These are phyloP conservation scores for Idris sp. DNA, from an alignment of 1,140 invertebrate genomes.

Conservation along the genomic window DNA sequence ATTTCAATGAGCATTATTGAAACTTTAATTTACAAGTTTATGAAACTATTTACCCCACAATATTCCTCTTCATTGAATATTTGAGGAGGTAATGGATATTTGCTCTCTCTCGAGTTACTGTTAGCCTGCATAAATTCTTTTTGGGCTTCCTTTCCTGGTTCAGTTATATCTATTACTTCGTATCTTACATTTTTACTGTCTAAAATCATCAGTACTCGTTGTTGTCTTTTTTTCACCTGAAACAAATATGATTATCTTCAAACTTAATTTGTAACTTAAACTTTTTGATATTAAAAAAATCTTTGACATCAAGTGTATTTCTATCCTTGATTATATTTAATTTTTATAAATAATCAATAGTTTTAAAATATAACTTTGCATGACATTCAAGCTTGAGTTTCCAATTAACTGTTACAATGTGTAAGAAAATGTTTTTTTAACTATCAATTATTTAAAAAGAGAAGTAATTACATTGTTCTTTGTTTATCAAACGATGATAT, in stretches of 20 bases:
- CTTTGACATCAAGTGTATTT: constrained; percentile 37
- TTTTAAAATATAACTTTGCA: constrained; percentile 8
- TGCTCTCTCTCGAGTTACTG: constrained; percentile 86
- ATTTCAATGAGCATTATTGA: no score
- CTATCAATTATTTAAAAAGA: constrained; percentile 1
- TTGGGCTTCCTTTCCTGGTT: constrained; percentile 90
- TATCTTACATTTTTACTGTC: constrained; percentile 93
- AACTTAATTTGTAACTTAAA: no score
- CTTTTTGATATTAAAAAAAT: constrained; percentile 2
- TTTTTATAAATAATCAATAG: constrained; percentile 19
- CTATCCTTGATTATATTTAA: not conserved
- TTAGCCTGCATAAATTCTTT: constrained; percentile 96
- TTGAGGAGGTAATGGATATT: constrained; percentile 92
- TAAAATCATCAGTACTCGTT: constrained; percentile 93
- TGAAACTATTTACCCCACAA: constrained; percentile 91
- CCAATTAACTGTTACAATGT: no score
- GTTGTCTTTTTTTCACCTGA: constrained; percentile 96
- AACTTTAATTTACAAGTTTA: no score
- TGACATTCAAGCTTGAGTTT: not conserved
- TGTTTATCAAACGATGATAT: constrained; percentile 7
- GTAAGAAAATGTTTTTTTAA: no score
- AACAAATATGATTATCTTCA: no score
- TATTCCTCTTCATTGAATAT: constrained; percentile 95
- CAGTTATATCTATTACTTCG: constrained; percentile 94
- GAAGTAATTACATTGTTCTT: constrained; percentile 5